Evolutionary conservation across 2,797 vertebrate genomes (phyloP).

Genomic region (Myotis pilosus): DNA sequence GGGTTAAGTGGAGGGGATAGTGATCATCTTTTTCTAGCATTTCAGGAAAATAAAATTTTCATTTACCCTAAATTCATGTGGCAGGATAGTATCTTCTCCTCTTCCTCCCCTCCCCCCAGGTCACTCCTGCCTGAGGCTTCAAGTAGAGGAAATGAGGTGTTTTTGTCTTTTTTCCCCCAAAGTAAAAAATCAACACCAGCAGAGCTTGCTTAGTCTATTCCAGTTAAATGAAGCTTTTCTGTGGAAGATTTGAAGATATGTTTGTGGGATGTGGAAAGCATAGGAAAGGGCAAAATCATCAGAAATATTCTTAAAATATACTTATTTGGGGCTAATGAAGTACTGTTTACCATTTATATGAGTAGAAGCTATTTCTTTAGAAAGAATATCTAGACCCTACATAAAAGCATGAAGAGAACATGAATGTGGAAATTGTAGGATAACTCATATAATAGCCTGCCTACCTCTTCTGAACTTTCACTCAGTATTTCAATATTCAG

Average conservation of each 20-base stretch:
- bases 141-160: not conserved
- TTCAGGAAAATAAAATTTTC: not conserved
- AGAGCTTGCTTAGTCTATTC: not conserved
- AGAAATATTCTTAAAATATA: not conserved
- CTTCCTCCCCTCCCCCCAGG: fast-evolving
- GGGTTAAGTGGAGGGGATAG: not conserved
- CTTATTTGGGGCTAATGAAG: not conserved
- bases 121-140: not conserved
- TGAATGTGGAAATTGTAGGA: not conserved
- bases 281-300: not conserved
- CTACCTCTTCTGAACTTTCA: not conserved
- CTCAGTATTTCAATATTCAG: not conserved
- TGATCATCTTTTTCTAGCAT: not conserved
- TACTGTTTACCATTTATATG: not conserved
- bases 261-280: not conserved
- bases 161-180: not conserved
- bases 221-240: not conserved
- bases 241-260: not conserved
- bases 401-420: not conserved
- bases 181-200: not conserved
- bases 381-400: not conserved
- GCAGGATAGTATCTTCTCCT: not conserved
- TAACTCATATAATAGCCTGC: not conserved
- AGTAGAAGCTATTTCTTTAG: not conserved
- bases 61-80: not conserved